phyloP scores from a whole-genome alignment of 2,113 vertebrate species.

The Sorex araneus region DNA sequence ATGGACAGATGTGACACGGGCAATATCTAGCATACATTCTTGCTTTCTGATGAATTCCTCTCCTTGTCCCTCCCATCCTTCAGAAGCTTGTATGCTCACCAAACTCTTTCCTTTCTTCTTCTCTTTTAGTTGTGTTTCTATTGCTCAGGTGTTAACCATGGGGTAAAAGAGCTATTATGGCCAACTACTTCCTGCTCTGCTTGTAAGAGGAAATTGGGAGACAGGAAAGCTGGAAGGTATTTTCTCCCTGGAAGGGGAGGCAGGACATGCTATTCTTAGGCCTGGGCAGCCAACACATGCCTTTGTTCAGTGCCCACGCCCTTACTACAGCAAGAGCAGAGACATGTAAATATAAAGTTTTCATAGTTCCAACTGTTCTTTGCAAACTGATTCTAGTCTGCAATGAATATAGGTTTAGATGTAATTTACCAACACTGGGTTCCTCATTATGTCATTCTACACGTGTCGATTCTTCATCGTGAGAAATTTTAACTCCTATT shows the following conservation, averaged over 20 bases:
- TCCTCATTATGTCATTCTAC: neutral
- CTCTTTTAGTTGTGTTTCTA: slow-evolving; percentile 13
- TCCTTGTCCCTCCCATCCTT: neutral
- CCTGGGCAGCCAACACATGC: too few species aligned
- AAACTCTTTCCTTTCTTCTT: neutral
- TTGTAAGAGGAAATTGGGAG: slow-evolving; percentile 17
- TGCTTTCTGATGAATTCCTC: slow-evolving; percentile 9
- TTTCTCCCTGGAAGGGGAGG: neutral
- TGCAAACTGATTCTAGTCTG: neutral
- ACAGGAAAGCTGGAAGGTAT: neutral
- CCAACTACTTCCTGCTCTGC: neutral
- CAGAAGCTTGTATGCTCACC: neutral
- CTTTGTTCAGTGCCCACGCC: neutral
- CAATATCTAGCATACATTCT: neutral
- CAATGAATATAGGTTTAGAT: neutral
- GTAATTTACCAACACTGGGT: neutral
- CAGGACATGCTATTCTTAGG: slow-evolving; percentile 16
- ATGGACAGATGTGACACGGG: neutral
- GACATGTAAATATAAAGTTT: slow-evolving; percentile 6
- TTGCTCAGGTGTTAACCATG: slow-evolving; percentile 3
- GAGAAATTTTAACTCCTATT: slow-evolving; percentile 12
- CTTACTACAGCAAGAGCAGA: neutral
- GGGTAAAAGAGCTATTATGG: slow-evolving; percentile 42
- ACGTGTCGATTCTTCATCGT: slow-evolving; percentile 1
- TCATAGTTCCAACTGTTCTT: neutral